phyloP scores from a whole-genome alignment of 2,113 vertebrate genomes.

The Aegotheles bennettii region DNA sequence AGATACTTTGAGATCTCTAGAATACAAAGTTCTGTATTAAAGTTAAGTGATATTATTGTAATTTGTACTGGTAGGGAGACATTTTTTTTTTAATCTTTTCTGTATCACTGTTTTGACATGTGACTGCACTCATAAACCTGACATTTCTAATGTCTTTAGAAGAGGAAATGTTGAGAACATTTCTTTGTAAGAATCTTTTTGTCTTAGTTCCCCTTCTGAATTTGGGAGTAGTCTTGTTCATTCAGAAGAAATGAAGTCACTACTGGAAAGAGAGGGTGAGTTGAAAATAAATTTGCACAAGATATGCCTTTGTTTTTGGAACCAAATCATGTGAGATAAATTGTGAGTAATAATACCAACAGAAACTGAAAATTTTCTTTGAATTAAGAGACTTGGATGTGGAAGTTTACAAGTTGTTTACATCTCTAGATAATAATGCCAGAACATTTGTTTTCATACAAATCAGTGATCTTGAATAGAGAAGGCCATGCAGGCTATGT shows the following conservation, averaged over 20 bases:
- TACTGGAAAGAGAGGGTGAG: background rate
- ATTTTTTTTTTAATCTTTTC: background rate
- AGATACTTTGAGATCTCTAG: background rate
- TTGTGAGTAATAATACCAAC: background rate
- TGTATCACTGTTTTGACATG: background rate
- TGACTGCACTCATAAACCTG: background rate
- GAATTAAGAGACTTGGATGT: background rate
- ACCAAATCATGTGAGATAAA: background rate
- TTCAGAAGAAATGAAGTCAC: background rate
- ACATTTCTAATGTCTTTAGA: background rate
- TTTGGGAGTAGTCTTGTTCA: background rate
- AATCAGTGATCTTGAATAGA: background rate
- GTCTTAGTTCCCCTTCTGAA: background rate
- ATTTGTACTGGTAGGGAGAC: background rate
- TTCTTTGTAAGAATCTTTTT: background rate
- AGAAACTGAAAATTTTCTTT: background rate
- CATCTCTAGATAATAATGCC: background rate
- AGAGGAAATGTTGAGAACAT: background rate
- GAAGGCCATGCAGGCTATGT: background rate
- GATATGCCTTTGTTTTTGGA: background rate
- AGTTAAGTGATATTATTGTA: background rate
- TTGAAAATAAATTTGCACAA: constrained; percentile 1
- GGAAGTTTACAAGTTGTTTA: background rate
- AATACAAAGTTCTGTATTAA: background rate
- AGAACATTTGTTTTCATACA: accelerated